Base-by-base conservation (phyloP, 1,140 invertebrate genomes). In the Drosophila suzukii region DNA sequence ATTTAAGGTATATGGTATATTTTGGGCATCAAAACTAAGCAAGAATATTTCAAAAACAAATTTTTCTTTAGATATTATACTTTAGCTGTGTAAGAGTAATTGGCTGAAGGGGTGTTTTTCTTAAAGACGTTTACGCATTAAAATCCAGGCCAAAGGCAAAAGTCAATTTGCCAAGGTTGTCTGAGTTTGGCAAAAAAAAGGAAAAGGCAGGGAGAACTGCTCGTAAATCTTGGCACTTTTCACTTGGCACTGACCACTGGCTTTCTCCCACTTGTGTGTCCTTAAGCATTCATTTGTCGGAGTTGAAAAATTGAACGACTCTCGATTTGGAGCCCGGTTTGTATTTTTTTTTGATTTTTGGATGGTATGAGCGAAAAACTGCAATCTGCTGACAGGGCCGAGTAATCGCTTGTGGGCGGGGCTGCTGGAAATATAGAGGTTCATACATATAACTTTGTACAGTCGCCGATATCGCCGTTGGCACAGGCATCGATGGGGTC, bases 101-200 rank as follows among this genome's bases (percentile, higher is more conserved):
- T 47, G 49, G 30, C 49, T 36, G 12, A 6, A 6, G 1, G 32
- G 10, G 5, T 15, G 12, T 32, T 32, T 50, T 15, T 32, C 15
- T 17, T 3, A 30, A 30, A 6, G 32, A 55, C 12, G 20, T 63
- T 38, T 34, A 49, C 44, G 59, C 63, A 65, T 59, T 46, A 20
- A 24, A 51, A 70, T 70, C 41, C 63, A 56, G 68, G 61, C 67
- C 60, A 78, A 49, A 65, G 50, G 73, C 67, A 68, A 81, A 85
- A 84, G 81, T 84, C 81, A 85, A 84, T 84, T 84, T 84, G 77
- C 77, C 81, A 84, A 77, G 77, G 59, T 65, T 85, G 62, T 82
- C 60, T 73, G 61, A 55, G 61, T 68, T 57, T 62, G 66, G 61
- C 44, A 30, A 3, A 66, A 75, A 79, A 59, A 60, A 39, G 17